Conservation (phyloP, 2,888 invertebrate species). For the Dolichomitus sp. region DNA sequence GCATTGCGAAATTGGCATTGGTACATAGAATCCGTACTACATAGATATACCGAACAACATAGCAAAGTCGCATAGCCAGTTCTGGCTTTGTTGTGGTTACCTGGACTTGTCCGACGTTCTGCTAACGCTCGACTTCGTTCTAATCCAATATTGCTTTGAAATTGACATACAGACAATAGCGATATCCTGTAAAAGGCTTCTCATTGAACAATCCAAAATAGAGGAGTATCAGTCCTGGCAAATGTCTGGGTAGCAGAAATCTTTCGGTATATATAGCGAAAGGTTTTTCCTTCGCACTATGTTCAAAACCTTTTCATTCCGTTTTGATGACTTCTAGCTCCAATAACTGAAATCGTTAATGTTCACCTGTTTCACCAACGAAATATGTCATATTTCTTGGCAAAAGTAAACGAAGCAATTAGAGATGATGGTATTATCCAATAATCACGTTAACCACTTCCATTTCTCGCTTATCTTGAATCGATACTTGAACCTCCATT, state of each 20-base stretch:
- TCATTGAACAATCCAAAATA: background rate
- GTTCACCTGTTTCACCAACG: background rate
- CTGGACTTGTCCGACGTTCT: background rate
- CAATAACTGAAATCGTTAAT: background rate
- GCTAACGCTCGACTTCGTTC: conserved; percentile 14
- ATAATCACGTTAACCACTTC: background rate
- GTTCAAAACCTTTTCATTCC: conserved; percentile 3
- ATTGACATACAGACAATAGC: background rate
- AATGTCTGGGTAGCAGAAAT: conserved; percentile 6
- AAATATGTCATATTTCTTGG: background rate
- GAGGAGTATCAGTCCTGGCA: background rate
- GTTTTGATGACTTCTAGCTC: background rate
- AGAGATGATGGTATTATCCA: background rate
- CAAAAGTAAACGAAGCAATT: background rate
- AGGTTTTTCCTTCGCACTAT: too few species aligned
- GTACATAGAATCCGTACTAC: background rate
- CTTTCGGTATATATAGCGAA: background rate
- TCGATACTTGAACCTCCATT: too few species aligned
- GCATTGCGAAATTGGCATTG: conserved; percentile 22
- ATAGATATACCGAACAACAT: background rate
- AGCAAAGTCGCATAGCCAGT: conserved; percentile 16
- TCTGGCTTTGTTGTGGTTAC: conserved; percentile 35
- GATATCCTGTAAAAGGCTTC: background rate
- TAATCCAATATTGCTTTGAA: conserved; percentile 46
- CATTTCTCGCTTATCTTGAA: background rate